A percentile compares a stretch with the other conserved stretches of the same genome.
Evolutionary conservation across 1,140 invertebrate species (phyloP).

Genomic region (Polypedilum vanderplanki): DNA sequence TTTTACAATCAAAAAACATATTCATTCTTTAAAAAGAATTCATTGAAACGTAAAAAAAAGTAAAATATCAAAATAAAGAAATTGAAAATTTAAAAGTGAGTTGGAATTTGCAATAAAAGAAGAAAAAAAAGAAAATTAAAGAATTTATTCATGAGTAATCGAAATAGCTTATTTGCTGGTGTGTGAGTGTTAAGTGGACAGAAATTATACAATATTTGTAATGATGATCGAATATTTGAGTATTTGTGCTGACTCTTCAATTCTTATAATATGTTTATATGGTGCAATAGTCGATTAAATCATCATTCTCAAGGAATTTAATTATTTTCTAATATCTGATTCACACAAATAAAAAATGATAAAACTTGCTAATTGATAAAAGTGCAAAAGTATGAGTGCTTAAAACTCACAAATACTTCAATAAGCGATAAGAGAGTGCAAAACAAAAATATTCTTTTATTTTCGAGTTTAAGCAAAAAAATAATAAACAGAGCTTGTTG

Average conservation of each 20-base stretch:
- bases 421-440: background rate
- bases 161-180: background rate
- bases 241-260: background rate
- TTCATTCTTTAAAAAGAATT: background rate
- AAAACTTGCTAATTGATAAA: background rate
- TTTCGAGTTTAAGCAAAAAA: no score
- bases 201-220: background rate
- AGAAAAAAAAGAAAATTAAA: background rate
- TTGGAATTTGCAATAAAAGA: background rate
- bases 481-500: no score
- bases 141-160: background rate
- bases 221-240: background rate
- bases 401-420: background rate
- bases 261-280: background rate
- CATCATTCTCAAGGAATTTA: background rate
- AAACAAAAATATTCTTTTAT: no score
- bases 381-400: background rate
- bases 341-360: background rate
- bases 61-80: background rate
- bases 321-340: background rate
- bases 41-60: background rate
- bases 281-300: background rate
- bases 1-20: constrained; percentile 10
- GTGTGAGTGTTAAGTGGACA: constrained; percentile 24
- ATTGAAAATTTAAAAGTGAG: background rate